phyloP scores from a whole-genome alignment of 2,797 vertebrate genomes.

The Graptemys geographica region DNA sequence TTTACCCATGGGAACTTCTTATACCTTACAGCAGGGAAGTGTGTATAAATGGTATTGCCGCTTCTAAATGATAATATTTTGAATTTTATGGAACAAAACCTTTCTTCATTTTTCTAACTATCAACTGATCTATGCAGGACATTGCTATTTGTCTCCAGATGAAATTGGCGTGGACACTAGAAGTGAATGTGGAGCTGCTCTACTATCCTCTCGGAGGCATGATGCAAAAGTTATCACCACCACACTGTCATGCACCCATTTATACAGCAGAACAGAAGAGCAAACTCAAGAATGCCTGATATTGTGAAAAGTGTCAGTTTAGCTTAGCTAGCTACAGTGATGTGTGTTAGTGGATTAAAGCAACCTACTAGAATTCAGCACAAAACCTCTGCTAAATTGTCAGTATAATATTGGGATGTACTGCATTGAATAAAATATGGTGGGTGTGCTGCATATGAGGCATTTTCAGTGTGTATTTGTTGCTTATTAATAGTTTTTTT shows the following conservation, averaged over 20 bases:
- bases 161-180: not conserved
- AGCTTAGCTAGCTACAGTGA: not conserved
- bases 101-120: not conserved
- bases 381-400: not conserved
- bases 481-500: constrained; percentile 38
- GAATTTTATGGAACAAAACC: not conserved
- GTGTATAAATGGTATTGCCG: not conserved
- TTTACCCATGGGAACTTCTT: not conserved
- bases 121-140: not conserved
- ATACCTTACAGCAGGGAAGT: not conserved
- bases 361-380: not conserved
- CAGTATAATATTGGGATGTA: not conserved
- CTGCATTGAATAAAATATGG: not conserved
- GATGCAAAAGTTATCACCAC: not conserved
- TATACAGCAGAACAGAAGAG: not conserved
- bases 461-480: not conserved
- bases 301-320: not conserved
- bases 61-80: not conserved
- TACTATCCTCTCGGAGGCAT: not conserved
- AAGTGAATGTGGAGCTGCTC: not conserved
- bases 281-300: not conserved
- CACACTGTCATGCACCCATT: not conserved
- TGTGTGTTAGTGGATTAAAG: not conserved
- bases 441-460: not conserved
- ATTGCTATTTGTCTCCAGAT: not conserved